These are phyloP conservation scores for Actenoides lindsayi DNA, from an alignment of 2,113 vertebrate genomes.

Conservation along the genomic window DNA sequence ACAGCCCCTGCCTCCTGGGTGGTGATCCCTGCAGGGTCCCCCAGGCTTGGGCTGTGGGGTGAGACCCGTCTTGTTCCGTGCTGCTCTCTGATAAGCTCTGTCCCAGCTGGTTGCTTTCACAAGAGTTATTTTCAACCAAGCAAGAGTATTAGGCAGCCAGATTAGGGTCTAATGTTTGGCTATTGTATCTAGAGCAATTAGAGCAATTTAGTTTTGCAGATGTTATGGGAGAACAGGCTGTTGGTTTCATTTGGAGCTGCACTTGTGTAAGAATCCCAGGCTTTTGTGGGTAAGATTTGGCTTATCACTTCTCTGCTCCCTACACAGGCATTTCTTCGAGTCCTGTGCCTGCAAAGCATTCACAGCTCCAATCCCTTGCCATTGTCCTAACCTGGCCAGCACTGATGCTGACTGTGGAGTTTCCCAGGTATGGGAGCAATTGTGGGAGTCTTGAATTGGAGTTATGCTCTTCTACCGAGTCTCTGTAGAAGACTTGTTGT, in stretches of 20 bases:
- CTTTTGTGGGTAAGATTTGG: background rate
- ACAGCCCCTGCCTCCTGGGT: background rate
- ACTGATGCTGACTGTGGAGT: background rate
- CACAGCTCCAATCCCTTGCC: background rate
- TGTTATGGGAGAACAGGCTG: background rate
- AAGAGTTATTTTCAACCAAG: slow-evolving; percentile 22
- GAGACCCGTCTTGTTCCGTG: background rate
- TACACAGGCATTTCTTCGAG: background rate
- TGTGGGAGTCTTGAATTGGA: background rate
- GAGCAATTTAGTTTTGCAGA: slow-evolving; percentile 38
- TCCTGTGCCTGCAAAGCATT: background rate
- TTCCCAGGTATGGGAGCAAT: background rate
- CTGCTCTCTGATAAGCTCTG: background rate
- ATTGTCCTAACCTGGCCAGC: background rate
- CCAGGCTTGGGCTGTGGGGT: background rate
- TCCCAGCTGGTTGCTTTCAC: slow-evolving; percentile 49
- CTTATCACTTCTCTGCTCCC: background rate
- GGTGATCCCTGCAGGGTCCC: background rate
- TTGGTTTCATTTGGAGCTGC: background rate
- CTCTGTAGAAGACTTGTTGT: background rate
- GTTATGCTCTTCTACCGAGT: background rate
- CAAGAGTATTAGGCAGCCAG: slow-evolving; percentile 29
- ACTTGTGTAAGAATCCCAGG: background rate
- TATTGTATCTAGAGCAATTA: slow-evolving; percentile 48
- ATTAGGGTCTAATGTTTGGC: slow-evolving; percentile 27